Base-by-base conservation (phyloP, 92 coral and sea anemone genomes). In the Actinernus sp. region DNA sequence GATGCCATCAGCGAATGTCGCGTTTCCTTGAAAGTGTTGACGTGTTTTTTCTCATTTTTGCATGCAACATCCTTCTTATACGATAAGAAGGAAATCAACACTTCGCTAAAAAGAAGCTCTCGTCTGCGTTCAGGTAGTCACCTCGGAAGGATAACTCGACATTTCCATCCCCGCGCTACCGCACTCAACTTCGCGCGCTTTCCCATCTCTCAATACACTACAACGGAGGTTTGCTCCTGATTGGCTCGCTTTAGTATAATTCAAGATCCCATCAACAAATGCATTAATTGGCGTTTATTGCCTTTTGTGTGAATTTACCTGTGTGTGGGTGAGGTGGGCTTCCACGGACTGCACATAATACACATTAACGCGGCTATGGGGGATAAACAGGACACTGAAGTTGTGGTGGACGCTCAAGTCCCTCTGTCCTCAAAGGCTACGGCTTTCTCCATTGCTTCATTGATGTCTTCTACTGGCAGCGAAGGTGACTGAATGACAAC, bases 361-460 rank as follows among this genome's bases (percentile, higher is more conserved):
- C n/a, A n/a, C n/a, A n/a, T n/a, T n/a, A n/a, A n/a, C 26, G 23
- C 17, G 18, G 53, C 55, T 34, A 75, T 75, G 84, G 57, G 68
- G n/a, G 84, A 51, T 62, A 69, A 29, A 47, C 10, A 29, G 17
- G 54, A 36, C 31, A 53, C 26, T 16, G 49, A 4, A 14, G 60
- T n/a, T 12, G 50, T 45, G 65, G 65, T 46, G 18, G 90, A 83
- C 45, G 32, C 71, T 16, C 28, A 45, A 21, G 54, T 51, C 24
- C 85, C 76, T 12, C 67, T 93, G 84, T 93, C 98, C 4, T 68
- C 87, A 17, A 90, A 87, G 41, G 98, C 98, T 31, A 86, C 94
- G 1, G 98, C 97, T 28, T 93, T 93, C 74, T 90, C 98, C 31
- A 90, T 93, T 31, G 97, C 90, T 31, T 90, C 96, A 8, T 56